Evolutionary conservation across 2,113 vertebrate species (phyloP), one percentile per base, ranked within the genome.

Genomic region (Chiloscyllium plagiosum): DNA sequence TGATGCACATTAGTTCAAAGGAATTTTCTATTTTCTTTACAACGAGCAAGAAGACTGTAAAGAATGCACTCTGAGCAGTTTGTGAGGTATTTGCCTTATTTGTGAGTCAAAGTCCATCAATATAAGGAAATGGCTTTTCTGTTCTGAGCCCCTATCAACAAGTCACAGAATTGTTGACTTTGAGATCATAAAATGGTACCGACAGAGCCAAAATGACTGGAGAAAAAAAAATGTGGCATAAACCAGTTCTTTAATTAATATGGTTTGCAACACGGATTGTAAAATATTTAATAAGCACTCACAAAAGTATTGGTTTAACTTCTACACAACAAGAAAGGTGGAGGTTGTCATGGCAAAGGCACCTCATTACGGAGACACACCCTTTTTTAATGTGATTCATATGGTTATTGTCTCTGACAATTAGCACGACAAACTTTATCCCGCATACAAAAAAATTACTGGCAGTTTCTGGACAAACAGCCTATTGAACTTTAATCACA

Each of bases 11-110:
- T 70, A 72, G 42, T 76, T 72, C 68, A 95, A 72, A 72, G 94
- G 69, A 95, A 72, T 95, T 72, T 95, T 72, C 69, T 95, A 95
- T 95, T 95, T 95, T 95, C 94, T 95, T 95, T 95, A 95, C 68
- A 95, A 95, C 94, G 29, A 76, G 94, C 26, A 72, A 95, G 70
- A 95, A 70, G 68, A 76, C 69, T 95, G 69, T 76, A 95, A 95
- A 95, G 68, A 95, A 95, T 95, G 94, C 69, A 95, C 69, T 95
- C 94, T 95, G 94, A 50, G 68, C 94, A 72, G 68, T 95, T 95
- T 95, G 69, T 29, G 66, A 95, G 69, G 26, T 72, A 95, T 95
- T 95, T 3, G 66, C 69, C 68, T 95, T 76, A 69, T 50, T 95
- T 95, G 47, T 72, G 94, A 70, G 66, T 95, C 94, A 95, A 95